Percentiles rank a stretch among this genome's conserved stretches.
These are phyloP conservation scores for Microtus oregoni DNA, from an alignment of 2,113 vertebrate species.

Conservation along the genomic window DNA sequence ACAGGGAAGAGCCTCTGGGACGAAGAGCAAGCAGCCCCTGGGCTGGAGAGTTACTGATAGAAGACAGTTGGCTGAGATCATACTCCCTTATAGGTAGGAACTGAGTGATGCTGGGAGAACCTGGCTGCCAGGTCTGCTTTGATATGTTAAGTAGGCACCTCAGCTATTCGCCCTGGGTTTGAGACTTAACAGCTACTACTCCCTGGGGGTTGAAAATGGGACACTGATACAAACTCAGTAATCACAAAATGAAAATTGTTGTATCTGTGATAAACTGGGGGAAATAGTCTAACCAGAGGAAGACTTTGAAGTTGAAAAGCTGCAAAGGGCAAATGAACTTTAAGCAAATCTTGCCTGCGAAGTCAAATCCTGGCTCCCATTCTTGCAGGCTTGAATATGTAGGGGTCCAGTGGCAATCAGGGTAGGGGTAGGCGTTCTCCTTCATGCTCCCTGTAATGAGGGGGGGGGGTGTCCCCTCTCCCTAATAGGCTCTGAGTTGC, in stretches of 20 bases:
- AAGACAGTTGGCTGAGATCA: fast-evolving
- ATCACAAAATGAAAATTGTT: neutral
- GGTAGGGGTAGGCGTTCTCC: neutral
- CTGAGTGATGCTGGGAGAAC: neutral
- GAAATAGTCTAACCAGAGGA: neutral
- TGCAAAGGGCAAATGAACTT: neutral
- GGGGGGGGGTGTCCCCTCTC: neutral
- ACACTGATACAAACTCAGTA: too few relatives aligned
- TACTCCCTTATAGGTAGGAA: neutral
- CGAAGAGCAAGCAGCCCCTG: neutral
- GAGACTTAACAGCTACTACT: neutral
- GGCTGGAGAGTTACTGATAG: neutral
- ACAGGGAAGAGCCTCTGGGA: neutral
- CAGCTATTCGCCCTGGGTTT: neutral
- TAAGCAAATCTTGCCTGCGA: neutral
- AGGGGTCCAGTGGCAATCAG: neutral
- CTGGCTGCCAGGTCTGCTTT: neutral
- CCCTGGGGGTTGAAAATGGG: neutral
- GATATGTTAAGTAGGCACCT: neutral
- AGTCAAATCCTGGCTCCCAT: neutral
- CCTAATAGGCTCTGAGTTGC: neutral
- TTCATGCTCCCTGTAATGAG: fast-evolving
- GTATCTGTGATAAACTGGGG: neutral
- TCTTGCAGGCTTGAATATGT: neutral
- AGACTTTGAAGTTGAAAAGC: neutral